Evolutionary conservation across 2,113 vertebrate species (phyloP), one percentile per base, ranked within the genome.

Genomic region (Callopanchax toddi): DNA sequence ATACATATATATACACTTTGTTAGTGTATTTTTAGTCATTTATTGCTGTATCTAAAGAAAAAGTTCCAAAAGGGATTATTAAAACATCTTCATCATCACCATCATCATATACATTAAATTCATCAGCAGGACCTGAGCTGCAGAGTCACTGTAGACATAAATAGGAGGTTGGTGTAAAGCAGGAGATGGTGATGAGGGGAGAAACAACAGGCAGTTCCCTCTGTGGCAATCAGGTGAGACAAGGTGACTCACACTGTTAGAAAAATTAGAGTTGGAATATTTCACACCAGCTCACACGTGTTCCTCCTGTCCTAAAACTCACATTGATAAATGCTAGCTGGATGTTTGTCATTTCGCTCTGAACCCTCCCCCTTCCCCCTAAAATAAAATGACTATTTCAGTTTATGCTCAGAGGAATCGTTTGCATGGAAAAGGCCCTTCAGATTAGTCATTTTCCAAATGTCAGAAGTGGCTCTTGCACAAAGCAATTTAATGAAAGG

Each of bases 241-340:
- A 76, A 77, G 83, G 77, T 82, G 84, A 87, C 80, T 86, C 71
- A 59, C 7, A 54, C 72, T 79, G 67, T 78, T 75, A 74, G 65
- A 81, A 65, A 57, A 79, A 81, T 84, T 70, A 70, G 32, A 76
- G 72, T 54, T 56, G 60, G 59, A 64, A 76, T 70, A 68, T 84
- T 70, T 81, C 64, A 70, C 74, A 49, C 71, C 67, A 68, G 83
- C 67, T 81, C 64, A 70, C 74, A 49, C 71, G 59, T 61, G 42
- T 44, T 65, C 70, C 60, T 56, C 49, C 67, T 73, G 12, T 43
- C 67, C 48, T 74, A 46, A 75, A 81, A 74, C 32, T 53, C 49
- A 29, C 63, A 78, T 70, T 73, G 69, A 76, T 68, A 73, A 69
- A 75, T 54, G 50, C 56, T 50, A 63, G 64, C 59, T 39, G 57